Evolutionary conservation across 2,888 invertebrate species (phyloP).

Genomic region (Eristalis pertinax): DNA sequence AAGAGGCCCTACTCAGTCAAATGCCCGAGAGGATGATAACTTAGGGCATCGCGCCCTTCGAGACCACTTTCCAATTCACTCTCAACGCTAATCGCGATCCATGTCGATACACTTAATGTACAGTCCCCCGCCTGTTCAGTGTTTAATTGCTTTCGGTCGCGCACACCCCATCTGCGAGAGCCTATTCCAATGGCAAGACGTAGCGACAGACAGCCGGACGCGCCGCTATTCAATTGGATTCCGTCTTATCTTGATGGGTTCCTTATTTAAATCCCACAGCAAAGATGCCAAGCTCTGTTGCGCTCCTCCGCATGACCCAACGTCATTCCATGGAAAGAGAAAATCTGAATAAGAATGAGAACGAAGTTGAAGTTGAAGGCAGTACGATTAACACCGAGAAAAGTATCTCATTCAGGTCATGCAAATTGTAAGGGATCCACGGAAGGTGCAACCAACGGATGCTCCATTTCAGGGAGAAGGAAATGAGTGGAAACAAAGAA

Average conservation of each 20-base stretch:
- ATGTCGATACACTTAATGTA: neutral
- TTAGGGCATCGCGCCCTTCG: neutral
- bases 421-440: slow-evolving; percentile 61
- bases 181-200: slow-evolving; percentile 30
- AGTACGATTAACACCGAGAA: slow-evolving; percentile 50
- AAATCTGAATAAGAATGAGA: slow-evolving; percentile 8
- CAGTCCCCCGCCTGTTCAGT: slow-evolving; percentile 3
- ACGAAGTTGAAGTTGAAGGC: slow-evolving; percentile 8
- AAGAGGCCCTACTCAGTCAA: neutral
- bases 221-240: slow-evolving; percentile 53
- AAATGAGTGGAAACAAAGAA: slow-evolving; percentile 50
- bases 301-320: slow-evolving; percentile 36
- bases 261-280: slow-evolving; percentile 36
- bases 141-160: slow-evolving; percentile 54
- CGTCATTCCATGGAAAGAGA: neutral
- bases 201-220: slow-evolving; percentile 30
- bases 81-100: neutral
- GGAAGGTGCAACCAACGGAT: slow-evolving; percentile 49
- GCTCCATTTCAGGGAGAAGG: neutral
- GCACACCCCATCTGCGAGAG: slow-evolving; percentile 36
- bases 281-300: slow-evolving; percentile 37
- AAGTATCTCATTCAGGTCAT: slow-evolving; percentile 46
- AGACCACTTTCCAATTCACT: neutral
- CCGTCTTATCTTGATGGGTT: slow-evolving; percentile 16
- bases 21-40: neutral